Percentiles rank a stretch among this genome's conserved stretches.
Evolutionary conservation across 2,797 vertebrate species (phyloP).

Genomic region (Spinibarbus caldwelli): DNA sequence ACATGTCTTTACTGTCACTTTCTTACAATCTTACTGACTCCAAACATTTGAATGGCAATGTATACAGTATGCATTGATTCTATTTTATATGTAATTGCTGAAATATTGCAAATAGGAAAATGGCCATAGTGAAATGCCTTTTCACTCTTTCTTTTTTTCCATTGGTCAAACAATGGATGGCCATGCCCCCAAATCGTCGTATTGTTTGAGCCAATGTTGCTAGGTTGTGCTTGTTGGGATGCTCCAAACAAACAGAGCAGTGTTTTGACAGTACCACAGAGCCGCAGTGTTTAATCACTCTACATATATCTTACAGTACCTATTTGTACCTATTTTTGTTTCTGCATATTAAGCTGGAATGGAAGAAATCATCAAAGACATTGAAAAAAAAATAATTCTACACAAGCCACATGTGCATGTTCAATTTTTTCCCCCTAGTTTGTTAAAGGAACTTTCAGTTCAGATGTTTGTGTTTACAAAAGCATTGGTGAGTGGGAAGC

Average conservation of each 20-base stretch:
- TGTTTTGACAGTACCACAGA: conserved; percentile 25
- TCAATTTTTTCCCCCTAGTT: background rate
- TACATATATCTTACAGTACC: background rate
- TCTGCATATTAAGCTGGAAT: background rate
- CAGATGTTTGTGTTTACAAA: conserved; percentile 3
- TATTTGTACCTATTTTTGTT: background rate
- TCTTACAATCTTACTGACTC: too few species aligned
- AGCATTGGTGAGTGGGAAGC: background rate
- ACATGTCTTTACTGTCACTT: too few species aligned
- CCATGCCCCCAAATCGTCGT: background rate
- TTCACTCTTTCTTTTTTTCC: background rate
- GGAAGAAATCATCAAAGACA: background rate
- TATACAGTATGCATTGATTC: background rate
- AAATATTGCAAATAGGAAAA: background rate
- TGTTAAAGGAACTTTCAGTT: background rate
- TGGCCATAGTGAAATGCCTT: background rate
- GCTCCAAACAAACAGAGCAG: conserved; percentile 10
- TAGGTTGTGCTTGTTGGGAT: conserved; percentile 24
- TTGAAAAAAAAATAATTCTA: background rate
- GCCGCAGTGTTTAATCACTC: background rate
- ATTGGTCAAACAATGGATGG: background rate
- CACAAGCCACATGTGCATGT: background rate
- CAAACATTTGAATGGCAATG: too few species aligned
- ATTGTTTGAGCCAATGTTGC: conserved; percentile 24
- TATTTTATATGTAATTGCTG: background rate